Evolutionary conservation across 1,140 invertebrate genomes (phyloP).

Genomic region (Idris sp.): DNA sequence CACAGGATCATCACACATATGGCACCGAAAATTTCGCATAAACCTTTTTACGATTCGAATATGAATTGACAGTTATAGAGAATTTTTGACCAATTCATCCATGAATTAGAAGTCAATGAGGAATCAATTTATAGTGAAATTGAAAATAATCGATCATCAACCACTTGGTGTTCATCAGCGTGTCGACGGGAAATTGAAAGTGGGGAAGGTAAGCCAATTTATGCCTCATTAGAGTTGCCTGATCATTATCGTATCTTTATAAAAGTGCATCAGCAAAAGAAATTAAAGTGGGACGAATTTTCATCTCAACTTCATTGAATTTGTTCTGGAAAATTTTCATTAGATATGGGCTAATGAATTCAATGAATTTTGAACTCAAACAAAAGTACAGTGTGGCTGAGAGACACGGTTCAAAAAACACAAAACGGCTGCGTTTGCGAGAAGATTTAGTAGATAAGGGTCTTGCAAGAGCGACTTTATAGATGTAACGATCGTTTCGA

Average conservation of each 20-base stretch:
- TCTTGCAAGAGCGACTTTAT: constrained; percentile 44
- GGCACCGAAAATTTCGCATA: constrained; percentile 35
- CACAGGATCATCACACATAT: constrained; percentile 35
- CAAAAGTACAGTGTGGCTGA: too few species aligned
- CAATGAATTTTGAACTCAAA: too few species aligned
- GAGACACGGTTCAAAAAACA: constrained; percentile 25
- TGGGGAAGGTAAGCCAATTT: constrained; percentile 61
- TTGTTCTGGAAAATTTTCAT: constrained; percentile 58
- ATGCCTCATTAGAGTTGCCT: constrained; percentile 66
- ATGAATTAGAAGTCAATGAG: constrained; percentile 28
- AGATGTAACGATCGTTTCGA: constrained; percentile 27
- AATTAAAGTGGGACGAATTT: too few species aligned
- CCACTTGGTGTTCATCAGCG: constrained; percentile 38
- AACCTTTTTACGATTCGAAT: constrained; percentile 11
- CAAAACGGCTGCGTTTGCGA: constrained; percentile 22
- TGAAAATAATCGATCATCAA: constrained; percentile 50
- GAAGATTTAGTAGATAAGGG: constrained; percentile 52
- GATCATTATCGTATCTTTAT: too few species aligned
- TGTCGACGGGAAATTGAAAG: constrained; percentile 67
- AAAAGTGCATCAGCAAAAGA: too few species aligned
- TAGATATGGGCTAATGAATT: too few species aligned
- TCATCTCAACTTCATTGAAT: too few species aligned
- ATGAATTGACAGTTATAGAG: constrained; percentile 10
- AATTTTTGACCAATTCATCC: constrained; percentile 21
- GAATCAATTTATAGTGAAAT: constrained; percentile 43